Base-by-base conservation (phyloP, 2,797 vertebrate species). In the Coregonus ussuriensis region DNA sequence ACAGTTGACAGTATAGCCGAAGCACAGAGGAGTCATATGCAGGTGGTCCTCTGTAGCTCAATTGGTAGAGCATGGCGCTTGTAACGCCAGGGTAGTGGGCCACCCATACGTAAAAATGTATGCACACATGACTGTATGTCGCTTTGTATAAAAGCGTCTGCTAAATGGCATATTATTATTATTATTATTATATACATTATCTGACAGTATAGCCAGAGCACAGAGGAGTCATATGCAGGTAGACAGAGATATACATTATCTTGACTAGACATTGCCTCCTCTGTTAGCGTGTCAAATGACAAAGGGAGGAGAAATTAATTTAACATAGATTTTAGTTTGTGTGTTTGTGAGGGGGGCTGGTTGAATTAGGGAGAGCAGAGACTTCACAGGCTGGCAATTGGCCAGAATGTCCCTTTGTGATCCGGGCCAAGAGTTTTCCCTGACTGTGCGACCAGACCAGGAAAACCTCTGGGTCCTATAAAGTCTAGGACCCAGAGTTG, bases 401-500 rank as follows among this genome's bases (percentile, higher is more conserved):
- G 6, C 16, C 15, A 59, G 4, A 59, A 59, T 56, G 54, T 6
- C 16, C 54, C 4, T 54, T 54, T 14, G 16, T 54, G 79, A 80
- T 72, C 67, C 52, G 80, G 54, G 14, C 18, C 4, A 16, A 6
- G 54, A 56, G 4, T 56, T 89, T 84, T 86, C 84, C 81, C 54
- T 56, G 54, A 16, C 18, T 18, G 18, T 15, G 5, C 18, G 54
- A 56, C 54, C 54, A 18, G 18, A 56, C 54, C 54, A 56, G 15
- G 54, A 16, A 56, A 56, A 56, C 4, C 16, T 56, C 54, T 56
- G 15, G 18, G 15, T 54, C 13, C 52, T 54, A 54, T 14, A 14
- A 71, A 84, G 81, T 54, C 75, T 83, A 86, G 87, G 9, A 47
- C 77, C 70, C 68, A 83, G 72, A 84, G 41, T 1, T 51, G 68